Evolutionary conservation across 2,113 vertebrate species (phyloP), one percentile per base, ranked within the genome.

Genomic region (Calyptommatus sinebrachiatus): DNA sequence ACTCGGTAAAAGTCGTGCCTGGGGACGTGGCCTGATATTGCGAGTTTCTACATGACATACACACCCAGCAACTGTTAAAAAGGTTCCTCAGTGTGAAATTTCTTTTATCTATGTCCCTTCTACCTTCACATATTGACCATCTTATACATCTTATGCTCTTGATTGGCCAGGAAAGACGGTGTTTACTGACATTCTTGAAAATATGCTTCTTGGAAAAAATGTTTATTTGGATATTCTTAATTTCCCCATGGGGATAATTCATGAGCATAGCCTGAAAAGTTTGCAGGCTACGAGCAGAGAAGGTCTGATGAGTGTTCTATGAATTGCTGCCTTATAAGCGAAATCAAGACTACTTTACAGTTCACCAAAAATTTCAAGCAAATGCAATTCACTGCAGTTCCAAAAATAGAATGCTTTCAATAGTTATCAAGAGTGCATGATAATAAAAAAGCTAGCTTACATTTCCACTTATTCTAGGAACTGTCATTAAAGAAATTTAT

Each of bases 381-480:
- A 77, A 65, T 77, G 48, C 53, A 70, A 67, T 70, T 70, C 67
- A 46, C 28, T 82, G 75, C 78, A 87, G 85, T 78, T 61, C 79
- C 81, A 85, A 85, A 78, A 84, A 85, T 86, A 69, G 79, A 87
- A 69, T 77, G 82, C 84, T 81, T 71, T 74, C 60, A 88, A 89
- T 88, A 86, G 88, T 83, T 91, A 80, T 71, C 87, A n/a, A n/a
- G 88, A 92, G 88, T 83, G 89, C 84, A 77, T 81, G 84, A 89
- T 90, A 83, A 89, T 85, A 88, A 92, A 88, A 90, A 90, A 53
- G 85, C 69, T 86, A 78, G 71, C 76, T 79, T 85, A 88, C 83
- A 84, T 69, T 89, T 88, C 88, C 87, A 87, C 91, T 92, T 87
- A 78, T 89, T 90, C 91, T 89, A 89, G 86, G 80, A 74, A 65